Evolutionary conservation across 2,113 vertebrate genomes (phyloP).

Genomic region (Chloroceryle aenea): DNA sequence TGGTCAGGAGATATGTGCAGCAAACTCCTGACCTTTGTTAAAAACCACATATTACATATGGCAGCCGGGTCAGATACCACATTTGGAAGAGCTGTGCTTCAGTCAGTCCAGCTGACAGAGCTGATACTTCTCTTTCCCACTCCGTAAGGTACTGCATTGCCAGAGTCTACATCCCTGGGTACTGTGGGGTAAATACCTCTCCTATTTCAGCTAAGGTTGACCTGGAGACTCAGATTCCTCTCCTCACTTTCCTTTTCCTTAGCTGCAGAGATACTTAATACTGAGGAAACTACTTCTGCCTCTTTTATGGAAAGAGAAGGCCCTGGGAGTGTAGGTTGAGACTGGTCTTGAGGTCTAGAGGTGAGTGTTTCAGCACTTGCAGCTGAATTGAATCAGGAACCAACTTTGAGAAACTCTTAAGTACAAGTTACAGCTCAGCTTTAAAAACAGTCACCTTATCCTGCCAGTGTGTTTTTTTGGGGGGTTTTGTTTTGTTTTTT

Average conservation of each 20-base stretch:
- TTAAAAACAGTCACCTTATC: neutral
- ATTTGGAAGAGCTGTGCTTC: neutral
- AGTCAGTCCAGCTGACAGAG: neutral
- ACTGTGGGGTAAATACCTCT: neutral
- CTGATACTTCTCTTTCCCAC: neutral
- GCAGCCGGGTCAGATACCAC: neutral
- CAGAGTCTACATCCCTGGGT: neutral
- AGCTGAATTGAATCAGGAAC: neutral
- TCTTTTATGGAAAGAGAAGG: neutral
- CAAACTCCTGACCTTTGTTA: neutral
- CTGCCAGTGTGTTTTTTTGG: neutral
- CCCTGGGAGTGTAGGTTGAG: neutral
- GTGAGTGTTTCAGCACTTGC: neutral
- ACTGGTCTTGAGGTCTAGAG: neutral
- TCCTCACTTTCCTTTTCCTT: neutral
- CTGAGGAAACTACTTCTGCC: neutral
- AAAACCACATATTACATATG: rapidly evolving
- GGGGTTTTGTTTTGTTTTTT: neutral
- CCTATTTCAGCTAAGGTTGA: neutral
- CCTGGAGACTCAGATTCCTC: neutral
- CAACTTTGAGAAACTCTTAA: neutral
- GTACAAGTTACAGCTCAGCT: neutral
- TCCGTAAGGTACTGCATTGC: neutral
- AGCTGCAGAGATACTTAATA: neutral
- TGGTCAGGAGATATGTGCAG: neutral